Base-by-base conservation (phyloP, 1,140 invertebrate species). In the Lordiphosa mommai region DNA sequence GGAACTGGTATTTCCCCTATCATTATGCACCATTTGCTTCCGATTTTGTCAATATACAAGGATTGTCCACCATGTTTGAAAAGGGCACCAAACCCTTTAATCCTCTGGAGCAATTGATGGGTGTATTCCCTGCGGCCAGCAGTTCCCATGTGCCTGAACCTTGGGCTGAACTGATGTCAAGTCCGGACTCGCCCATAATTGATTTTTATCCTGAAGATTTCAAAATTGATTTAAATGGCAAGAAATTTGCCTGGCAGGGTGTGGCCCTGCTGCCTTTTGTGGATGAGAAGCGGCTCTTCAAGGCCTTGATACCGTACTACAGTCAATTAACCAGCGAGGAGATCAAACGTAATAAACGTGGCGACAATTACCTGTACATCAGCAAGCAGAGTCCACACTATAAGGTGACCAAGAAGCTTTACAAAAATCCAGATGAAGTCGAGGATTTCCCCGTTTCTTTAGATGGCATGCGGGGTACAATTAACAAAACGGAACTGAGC, bases 11-110 rank as follows among this genome's bases (percentile, higher is more conserved):
- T 91, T 99, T 97, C 90, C 99, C 99, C 0, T 99, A 98, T 89
- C 98, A 99, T 90, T 99, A 99, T 92, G 98, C 99, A 2, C 98
- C 98, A n/a, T 99, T 99, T 91, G 98, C 99, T 3, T 99, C 98
- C 1, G 98, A 99, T 91, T 99, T 99, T 90, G 92, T 97, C 14
- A 96, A 99, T 86, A 96, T 99, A 32, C 93, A 92, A 43, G 93
- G 95, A 7, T 89, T 98, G 2, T 93, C 94, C 36, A 96, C 95
- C 0, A 92, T 94, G 77, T 99, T 99, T 90, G 95, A 97, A 79
- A 95, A 92, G 85, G 93, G 93, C 37, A 98, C 97, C 0, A 90
- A 93, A 88, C 97, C 97, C 93, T 99, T 99, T 89, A 95, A 95
- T 60, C 99, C 99, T 1, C 90, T 99, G 71, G 98, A 99, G 90